phyloP scores from a whole-genome alignment of 2,888 invertebrate genomes.

The Fragum sueziense region DNA sequence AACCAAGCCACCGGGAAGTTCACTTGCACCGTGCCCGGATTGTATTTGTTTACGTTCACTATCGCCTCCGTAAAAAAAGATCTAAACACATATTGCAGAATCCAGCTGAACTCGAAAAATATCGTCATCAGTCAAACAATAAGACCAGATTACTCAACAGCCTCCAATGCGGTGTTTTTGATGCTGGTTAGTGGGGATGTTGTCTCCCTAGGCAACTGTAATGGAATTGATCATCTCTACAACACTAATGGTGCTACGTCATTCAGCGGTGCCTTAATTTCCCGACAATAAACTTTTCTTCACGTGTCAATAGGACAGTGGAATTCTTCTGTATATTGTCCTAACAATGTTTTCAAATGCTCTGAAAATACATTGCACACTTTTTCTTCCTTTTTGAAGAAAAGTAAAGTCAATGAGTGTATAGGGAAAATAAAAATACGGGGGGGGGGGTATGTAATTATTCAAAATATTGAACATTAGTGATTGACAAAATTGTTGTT shows the following conservation, averaged over 20 bases:
- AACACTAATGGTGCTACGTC: background rate
- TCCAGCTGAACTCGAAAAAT: background rate
- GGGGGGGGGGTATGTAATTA: too few relatives aligned
- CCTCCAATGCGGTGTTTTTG: background rate
- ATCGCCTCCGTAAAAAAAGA: background rate
- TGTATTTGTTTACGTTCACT: background rate
- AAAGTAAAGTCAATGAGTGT: too few relatives aligned
- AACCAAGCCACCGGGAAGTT: constrained; percentile 6
- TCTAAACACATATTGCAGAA: background rate
- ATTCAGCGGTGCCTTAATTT: background rate
- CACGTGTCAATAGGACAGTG: too few relatives aligned
- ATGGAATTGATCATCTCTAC: background rate
- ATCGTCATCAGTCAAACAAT: background rate
- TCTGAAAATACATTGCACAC: too few relatives aligned
- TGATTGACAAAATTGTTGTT: too few relatives aligned
- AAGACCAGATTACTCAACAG: background rate
- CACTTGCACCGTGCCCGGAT: constrained; percentile 16
- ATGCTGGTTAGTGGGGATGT: background rate
- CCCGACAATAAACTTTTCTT: background rate
- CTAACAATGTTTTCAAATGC: too few relatives aligned
- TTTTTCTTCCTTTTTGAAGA: too few relatives aligned
- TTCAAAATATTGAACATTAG: too few relatives aligned
- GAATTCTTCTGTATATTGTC: too few relatives aligned
- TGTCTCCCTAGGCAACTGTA: background rate
- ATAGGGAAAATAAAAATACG: too few relatives aligned